Base-by-base conservation (phyloP, 2,113 vertebrate species). In the Gopherus evgoodei region DNA sequence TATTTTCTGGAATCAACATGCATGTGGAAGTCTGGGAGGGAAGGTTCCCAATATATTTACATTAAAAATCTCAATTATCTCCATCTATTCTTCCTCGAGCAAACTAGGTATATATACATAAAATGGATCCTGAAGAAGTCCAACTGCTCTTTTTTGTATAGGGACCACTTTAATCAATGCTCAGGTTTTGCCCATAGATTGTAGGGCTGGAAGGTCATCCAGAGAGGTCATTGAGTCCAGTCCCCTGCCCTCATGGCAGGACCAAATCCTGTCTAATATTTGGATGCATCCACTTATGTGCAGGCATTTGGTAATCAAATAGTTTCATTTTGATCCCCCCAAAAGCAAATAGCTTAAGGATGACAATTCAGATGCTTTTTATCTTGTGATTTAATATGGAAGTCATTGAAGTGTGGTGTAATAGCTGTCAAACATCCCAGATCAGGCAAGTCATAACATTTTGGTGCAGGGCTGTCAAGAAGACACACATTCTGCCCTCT, bases 391-490 rank as follows among this genome's bases (percentile, higher is more conserved):
- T 82, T 38, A 52, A 25, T 82, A 1, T 27, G 7, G 49, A 53
- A 56, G 16, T 78, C 83, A 72, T 44, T 49, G 42, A 88, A 10
- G 29, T 1, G 2, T 0, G 5, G 29, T 22, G 85, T 54, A 75
- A 24, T 56, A 69, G 31, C 21, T 59, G 24, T 27, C 47, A 80
- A 69, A 93, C 38, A 84, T 88, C 47, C 12, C 62, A 69, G 5
- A 21, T 49, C 42, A 84, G 83, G 8, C 38, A 93, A 22, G 2
- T 4, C 44, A 80, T 35, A 81, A 11, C 3, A 84, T 21, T 2
- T 76, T 0, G 0, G 47, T 84, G 9, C 0, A 0, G 69, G 0
- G 0, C 87, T 96, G 38, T 86, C 4, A 1, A 50, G 38, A 53
- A 89, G 72, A 14, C 56, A 19, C 5, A 42, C 2, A 0, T 85